Evolutionary conservation across 2,888 invertebrate genomes (phyloP).

Genomic region (Fragum sueziense): DNA sequence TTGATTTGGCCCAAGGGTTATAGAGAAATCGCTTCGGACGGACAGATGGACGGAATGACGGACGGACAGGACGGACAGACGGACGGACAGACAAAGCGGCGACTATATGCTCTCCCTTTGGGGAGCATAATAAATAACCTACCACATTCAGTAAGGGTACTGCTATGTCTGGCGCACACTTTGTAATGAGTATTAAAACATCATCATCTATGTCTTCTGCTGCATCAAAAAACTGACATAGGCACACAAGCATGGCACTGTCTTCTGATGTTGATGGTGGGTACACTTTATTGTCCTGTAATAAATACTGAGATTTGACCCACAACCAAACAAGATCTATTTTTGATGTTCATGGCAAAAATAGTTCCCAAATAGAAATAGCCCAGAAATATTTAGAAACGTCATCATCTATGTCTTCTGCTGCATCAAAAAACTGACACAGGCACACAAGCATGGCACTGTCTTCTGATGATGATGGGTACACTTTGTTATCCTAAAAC

Average conservation of each 20-base stretch:
- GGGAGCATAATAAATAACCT: too few species aligned
- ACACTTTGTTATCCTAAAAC: neutral
- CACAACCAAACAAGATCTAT: too few species aligned
- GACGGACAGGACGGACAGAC: too few species aligned
- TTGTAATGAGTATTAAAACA: constrained; percentile 35
- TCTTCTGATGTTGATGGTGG: neutral
- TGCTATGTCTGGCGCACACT: constrained; percentile 33
- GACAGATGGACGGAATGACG: too few species aligned
- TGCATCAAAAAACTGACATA: constrained; percentile 48
- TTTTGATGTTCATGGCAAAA: too few species aligned
- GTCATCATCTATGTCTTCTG: constrained; percentile 57
- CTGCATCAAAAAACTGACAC: constrained; percentile 47
- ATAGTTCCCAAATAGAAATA: constrained; percentile 33
- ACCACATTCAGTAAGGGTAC: constrained; percentile 39
- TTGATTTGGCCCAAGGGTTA: too few species aligned
- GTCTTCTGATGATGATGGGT: constrained; percentile 1
- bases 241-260: neutral
- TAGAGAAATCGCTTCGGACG: too few species aligned
- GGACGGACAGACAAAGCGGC: too few species aligned
- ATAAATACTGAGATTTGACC: too few species aligned
- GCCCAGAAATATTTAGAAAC: constrained; percentile 28
- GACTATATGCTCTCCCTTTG: too few species aligned
- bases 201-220: constrained; percentile 57
- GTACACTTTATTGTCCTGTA: neutral
- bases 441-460: constrained; percentile 3